Percentiles rank a stretch among this genome's conserved stretches.
Conservation (phyloP, 2,888 invertebrate species). For the Aethes cnicana region DNA sequence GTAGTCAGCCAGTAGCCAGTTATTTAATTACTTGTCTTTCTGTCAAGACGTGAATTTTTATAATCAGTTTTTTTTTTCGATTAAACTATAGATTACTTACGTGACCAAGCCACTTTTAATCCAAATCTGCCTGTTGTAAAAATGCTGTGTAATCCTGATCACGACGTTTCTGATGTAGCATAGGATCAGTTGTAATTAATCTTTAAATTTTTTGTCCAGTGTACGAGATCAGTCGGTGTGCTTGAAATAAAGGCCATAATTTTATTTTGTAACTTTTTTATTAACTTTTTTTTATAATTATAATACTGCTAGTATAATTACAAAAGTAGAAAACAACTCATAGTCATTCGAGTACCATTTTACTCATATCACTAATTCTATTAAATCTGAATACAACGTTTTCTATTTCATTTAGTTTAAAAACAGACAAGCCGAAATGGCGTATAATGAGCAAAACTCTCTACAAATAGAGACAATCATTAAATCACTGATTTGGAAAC, state of each 20-base stretch:
- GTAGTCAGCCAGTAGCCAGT: too few relatives aligned
- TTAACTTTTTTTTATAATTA: slow-evolving; percentile 28
- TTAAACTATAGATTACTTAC: too few relatives aligned
- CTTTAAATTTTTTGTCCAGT: too few relatives aligned
- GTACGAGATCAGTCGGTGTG: too few relatives aligned
- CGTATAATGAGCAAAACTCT: slow-evolving; percentile 14
- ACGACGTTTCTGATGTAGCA: background rate
- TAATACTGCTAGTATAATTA: slow-evolving; percentile 30
- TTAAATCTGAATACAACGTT: slow-evolving; percentile 7
- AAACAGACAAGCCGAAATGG: slow-evolving; percentile 26
- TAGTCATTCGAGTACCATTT: slow-evolving; percentile 15
- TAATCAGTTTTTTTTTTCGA: too few relatives aligned
- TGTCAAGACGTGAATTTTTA: too few relatives aligned
- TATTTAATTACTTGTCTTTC: too few relatives aligned
- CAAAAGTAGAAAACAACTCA: slow-evolving; percentile 30
- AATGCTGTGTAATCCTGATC: background rate
- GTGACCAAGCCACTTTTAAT: too few relatives aligned
- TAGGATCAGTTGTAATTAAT: too few relatives aligned
- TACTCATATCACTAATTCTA: background rate
- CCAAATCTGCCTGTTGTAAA: too few relatives aligned
- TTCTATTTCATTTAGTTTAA: background rate
- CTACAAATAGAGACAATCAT: slow-evolving; percentile 14
- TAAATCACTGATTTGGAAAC: slow-evolving; percentile 9
- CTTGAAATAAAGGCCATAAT: slow-evolving; percentile 19
- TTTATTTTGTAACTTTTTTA: slow-evolving; percentile 18